A percentile compares a stretch with the other conserved stretches of the same genome.
phyloP scores from a whole-genome alignment of 2,797 vertebrate genomes.

The Aeoliscus strigatus region DNA sequence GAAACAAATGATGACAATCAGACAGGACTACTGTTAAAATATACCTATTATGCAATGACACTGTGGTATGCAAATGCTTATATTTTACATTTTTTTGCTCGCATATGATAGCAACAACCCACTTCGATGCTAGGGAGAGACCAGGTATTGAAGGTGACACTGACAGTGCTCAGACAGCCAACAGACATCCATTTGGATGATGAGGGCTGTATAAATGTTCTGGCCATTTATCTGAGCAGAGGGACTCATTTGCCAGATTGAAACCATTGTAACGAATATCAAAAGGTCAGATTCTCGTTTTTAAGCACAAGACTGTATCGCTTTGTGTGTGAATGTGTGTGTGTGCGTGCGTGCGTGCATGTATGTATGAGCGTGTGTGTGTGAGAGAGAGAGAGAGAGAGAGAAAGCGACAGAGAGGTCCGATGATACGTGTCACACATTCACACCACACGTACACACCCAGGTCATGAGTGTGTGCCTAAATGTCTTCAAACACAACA shows the following conservation, averaged over 20 bases:
- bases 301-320: too few relatives aligned
- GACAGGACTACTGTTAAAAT: too few relatives aligned
- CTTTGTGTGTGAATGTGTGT: not conserved
- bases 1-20: too few relatives aligned
- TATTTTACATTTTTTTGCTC: constrained; percentile 27
- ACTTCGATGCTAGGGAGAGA: constrained; percentile 7
- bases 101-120: constrained; percentile 24
- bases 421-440: too few relatives aligned
- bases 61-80: constrained; percentile 8
- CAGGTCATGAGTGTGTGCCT: constrained; percentile 8
- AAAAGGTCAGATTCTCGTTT: too few relatives aligned
- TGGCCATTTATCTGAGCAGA: constrained; percentile 14
- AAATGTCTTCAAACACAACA: constrained; percentile 38
- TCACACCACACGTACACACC: constrained; percentile 5
- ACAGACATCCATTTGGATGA: too few relatives aligned
- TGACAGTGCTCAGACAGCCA: too few relatives aligned
- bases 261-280: too few relatives aligned
- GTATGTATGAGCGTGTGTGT: not conserved
- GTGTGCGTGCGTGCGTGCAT: constrained; percentile 3
- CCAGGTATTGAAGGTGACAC: constrained; percentile 49
- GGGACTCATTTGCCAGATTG: constrained; percentile 13
- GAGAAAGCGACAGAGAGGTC: too few relatives aligned
- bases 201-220: not conserved
- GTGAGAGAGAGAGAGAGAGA: too few relatives aligned
- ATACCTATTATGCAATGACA: too few relatives aligned